Percentiles rank a stretch among this genome's conserved stretches.
Evolutionary conservation across 2,113 vertebrate species (phyloP).

Genomic region (Patagioenas fasciata): DNA sequence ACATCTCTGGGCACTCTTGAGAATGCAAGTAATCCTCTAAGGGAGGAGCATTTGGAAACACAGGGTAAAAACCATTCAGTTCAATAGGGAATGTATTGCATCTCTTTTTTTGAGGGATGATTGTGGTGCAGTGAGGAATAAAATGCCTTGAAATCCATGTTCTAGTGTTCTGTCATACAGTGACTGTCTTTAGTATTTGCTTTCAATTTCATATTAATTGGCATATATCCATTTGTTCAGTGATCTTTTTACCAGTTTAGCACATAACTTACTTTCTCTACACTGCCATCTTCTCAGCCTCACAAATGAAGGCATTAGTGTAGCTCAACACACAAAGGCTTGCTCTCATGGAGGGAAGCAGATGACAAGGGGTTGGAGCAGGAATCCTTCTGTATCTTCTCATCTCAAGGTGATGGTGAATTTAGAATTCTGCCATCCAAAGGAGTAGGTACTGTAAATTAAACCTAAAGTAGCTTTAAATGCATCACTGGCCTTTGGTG

Average conservation of each 20-base stretch:
- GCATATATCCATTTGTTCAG: neutral
- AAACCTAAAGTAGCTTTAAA: neutral
- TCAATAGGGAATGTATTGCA: neutral
- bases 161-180: neutral
- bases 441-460: neutral
- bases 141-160: neutral
- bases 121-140: neutral
- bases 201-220: neutral
- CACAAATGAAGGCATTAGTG: neutral
- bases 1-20: neutral
- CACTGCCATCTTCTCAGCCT: neutral
- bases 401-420: neutral
- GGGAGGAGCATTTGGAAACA: neutral
- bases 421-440: neutral
- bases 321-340: neutral
- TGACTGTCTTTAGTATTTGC: neutral
- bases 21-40: neutral
- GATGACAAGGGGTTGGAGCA: neutral
- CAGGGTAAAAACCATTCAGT: neutral
- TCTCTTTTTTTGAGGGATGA: neutral
- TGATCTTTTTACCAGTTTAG: neutral
- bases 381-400: neutral
- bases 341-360: neutral
- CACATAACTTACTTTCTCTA: neutral
- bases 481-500: neutral